Conservation (phyloP, 2,113 vertebrate species). For the Promerops cafer region DNA sequence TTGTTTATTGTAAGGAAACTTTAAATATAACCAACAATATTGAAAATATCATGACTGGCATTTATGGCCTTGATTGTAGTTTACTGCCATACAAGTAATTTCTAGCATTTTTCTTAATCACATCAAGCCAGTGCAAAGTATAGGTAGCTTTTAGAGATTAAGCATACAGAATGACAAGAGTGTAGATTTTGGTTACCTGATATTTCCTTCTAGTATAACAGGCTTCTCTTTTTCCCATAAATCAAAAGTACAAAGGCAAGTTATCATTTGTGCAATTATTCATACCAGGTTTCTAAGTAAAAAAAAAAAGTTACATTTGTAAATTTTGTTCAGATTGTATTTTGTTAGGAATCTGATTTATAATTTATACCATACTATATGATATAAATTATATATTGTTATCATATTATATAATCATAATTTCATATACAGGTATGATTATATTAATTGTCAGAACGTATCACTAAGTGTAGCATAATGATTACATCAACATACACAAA, state of each 20-base stretch:
- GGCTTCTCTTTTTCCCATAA: constrained; percentile 56
- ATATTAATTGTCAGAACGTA: constrained; percentile 39
- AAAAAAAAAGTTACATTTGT: constrained; percentile 34
- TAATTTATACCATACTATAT: constrained; percentile 57
- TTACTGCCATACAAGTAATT: constrained; percentile 71
- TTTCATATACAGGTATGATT: constrained; percentile 51
- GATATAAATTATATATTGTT: constrained; percentile 60
- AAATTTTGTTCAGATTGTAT: constrained; percentile 43
- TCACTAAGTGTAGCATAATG: constrained; percentile 32
- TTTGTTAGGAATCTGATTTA: constrained; percentile 1
- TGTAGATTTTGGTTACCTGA: constrained; percentile 21
- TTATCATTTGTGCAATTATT: constrained; percentile 45
- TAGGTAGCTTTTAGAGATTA: constrained; percentile 60
- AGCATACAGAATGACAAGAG: constrained; percentile 59
- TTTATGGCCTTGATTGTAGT: constrained; percentile 73
- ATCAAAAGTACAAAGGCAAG: constrained; percentile 55
- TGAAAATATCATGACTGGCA: constrained; percentile 76
- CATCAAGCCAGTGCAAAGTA: constrained; percentile 74
- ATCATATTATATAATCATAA: constrained; percentile 38
- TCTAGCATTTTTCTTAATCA: constrained; percentile 70
- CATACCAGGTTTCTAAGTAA: constrained; percentile 29
- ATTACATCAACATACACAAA: constrained; percentile 41
- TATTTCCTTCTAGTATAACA: constrained; percentile 51
- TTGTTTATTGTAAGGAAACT: constrained; percentile 94
- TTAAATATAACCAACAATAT: constrained; percentile 85